Conservation (phyloP, 2,113 vertebrate genomes). For the Neofelis nebulosa region DNA sequence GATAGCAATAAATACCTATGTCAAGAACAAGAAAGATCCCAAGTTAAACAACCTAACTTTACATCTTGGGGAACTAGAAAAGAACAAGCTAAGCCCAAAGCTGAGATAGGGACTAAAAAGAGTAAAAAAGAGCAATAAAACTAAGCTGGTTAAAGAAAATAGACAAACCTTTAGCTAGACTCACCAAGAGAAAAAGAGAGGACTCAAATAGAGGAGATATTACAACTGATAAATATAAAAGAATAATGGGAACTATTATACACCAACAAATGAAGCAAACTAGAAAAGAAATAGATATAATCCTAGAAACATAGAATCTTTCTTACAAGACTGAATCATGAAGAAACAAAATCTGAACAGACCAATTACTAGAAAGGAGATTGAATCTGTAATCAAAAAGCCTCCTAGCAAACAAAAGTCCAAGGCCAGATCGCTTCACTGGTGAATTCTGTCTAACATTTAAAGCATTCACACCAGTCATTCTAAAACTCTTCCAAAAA, state of each 20-base stretch:
- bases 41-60: neutral
- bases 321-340: neutral
- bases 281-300: neutral
- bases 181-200: neutral
- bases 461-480: neutral
- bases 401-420: neutral
- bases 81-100: neutral
- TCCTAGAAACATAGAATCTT: neutral
- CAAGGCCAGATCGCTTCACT: neutral
- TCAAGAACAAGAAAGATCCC: neutral
- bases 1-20: neutral
- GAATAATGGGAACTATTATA: neutral
- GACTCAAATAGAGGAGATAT: neutral
- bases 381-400: neutral
- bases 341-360: neutral
- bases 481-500: neutral
- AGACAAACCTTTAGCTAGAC: neutral
- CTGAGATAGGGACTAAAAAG: neutral
- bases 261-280: neutral
- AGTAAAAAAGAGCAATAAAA: neutral
- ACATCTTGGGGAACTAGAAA: neutral
- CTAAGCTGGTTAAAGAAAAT: neutral
- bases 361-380: neutral
- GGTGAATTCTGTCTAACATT: neutral
- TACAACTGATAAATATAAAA: neutral